Conservation (phyloP, 2,888 invertebrate species). For the Carterocephalus palaemon region DNA sequence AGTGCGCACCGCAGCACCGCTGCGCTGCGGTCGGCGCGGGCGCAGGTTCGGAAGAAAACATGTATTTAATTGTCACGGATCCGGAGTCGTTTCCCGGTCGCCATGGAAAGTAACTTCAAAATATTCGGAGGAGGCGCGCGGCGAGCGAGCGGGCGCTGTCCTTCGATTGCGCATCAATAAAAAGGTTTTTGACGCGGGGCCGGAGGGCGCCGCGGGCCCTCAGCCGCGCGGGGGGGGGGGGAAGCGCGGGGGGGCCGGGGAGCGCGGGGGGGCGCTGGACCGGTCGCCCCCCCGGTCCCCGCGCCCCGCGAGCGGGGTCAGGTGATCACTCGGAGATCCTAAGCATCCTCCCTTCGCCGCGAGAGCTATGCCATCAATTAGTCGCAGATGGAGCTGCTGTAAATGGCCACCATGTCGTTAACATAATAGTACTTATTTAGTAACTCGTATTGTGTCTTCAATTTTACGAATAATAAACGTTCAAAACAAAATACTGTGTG, state of each 20-base stretch:
- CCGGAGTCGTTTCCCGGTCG: conserved; percentile 27
- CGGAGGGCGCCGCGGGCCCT: conserved; percentile 40
- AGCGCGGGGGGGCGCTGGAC: conserved; percentile 35
- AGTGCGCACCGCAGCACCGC: too few relatives aligned
- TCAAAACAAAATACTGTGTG: too few relatives aligned
- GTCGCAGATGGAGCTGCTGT: too few relatives aligned
- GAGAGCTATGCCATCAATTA: neutral
- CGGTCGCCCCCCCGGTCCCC: conserved; percentile 40
- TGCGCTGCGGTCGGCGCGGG: too few relatives aligned
- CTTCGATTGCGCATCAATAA: conserved; percentile 51
- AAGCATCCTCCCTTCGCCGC: neutral
- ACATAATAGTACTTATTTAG: too few relatives aligned
- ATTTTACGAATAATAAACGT: too few relatives aligned
- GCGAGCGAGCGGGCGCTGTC: conserved; percentile 37
- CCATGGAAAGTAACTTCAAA: conserved; percentile 36
- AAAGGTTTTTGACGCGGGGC: conserved; percentile 55
- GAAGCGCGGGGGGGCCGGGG: conserved; percentile 16
- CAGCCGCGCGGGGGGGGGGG: conserved; percentile 36
- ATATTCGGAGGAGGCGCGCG: conserved; percentile 30
- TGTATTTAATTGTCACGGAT: conserved; percentile 29
- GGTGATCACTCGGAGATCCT: conserved; percentile 34
- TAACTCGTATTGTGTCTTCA: too few relatives aligned
- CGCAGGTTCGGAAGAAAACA: conserved; percentile 16
- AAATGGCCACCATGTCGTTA: too few relatives aligned
- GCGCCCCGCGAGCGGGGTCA: conserved; percentile 39